Percentiles rank a stretch among this genome's conserved stretches.
phyloP scores from a whole-genome alignment of 1,140 invertebrate species.

The Drosophila sp. region DNA sequence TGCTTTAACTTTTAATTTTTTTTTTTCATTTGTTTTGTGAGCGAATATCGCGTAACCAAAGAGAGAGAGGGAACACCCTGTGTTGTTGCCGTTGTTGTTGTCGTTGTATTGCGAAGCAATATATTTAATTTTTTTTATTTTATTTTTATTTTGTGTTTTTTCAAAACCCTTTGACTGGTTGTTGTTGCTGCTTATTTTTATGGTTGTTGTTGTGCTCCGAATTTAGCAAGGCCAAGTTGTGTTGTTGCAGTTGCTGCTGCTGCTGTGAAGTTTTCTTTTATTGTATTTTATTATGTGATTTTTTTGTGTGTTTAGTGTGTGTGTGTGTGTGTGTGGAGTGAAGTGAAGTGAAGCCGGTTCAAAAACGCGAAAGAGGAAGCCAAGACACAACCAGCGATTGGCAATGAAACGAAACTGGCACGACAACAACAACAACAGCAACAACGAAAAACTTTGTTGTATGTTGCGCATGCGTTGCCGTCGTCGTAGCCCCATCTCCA shows the following conservation, averaged over 20 bases:
- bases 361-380: slow-evolving; percentile 52
- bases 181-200: slow-evolving; percentile 47
- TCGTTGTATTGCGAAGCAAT: slow-evolving; percentile 17
- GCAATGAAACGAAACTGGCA: slow-evolving; percentile 72
- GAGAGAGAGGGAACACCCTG: not conserved
- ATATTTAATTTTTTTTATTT: slow-evolving; percentile 19
- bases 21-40: slow-evolving; percentile 13
- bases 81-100: slow-evolving; percentile 10
- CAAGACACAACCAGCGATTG: slow-evolving; percentile 52
- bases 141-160: slow-evolving; percentile 4
- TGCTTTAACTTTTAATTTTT: slow-evolving; percentile 24
- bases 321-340: slow-evolving; percentile 22
- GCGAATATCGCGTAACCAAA: slow-evolving; percentile 17
- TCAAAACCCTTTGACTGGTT: slow-evolving; percentile 46
- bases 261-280: slow-evolving; percentile 78
- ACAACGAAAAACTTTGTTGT: not conserved
- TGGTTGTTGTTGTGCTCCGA: slow-evolving; percentile 75
- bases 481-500: not conserved
- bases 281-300: slow-evolving; percentile 79
- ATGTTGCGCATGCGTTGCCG: slow-evolving; percentile 63
- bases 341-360: slow-evolving; percentile 56
- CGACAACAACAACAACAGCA: slow-evolving; percentile 31
- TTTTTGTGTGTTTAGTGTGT: slow-evolving; percentile 62
- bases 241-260: slow-evolving; percentile 37
- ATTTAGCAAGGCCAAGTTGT: slow-evolving; percentile 76